phyloP scores from a whole-genome alignment of 2,797 vertebrate genomes.

The Petrocephalus sullivani region DNA sequence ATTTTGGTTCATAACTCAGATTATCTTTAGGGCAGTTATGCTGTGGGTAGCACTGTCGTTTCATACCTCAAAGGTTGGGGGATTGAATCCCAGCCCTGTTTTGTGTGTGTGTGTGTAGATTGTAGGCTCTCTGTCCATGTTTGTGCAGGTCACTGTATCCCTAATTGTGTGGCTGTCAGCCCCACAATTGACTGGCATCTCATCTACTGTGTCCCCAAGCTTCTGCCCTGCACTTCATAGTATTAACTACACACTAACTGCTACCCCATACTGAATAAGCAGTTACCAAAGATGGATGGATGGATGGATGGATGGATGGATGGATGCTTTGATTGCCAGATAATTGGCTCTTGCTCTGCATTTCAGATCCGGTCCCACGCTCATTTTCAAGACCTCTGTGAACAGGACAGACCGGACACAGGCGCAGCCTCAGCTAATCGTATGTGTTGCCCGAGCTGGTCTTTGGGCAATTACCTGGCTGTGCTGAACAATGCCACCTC shows the following conservation, averaged over 20 bases:
- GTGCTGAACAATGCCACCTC: slow-evolving; percentile 87
- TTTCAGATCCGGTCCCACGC: slow-evolving; percentile 84
- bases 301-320: neutral
- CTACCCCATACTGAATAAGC: neutral
- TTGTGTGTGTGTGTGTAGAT: neutral
- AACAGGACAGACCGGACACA: slow-evolving; percentile 49
- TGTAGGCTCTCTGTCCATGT: neutral
- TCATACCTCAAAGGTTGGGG: neutral
- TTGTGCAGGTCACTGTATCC: neutral
- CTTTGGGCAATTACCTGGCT: slow-evolving; percentile 91
- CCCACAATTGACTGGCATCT: neutral
- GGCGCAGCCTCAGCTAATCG: slow-evolving; percentile 53
- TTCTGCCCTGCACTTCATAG: neutral
- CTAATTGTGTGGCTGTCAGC: neutral
- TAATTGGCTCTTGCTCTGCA: slow-evolving; percentile 20
- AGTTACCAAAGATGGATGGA: neutral
- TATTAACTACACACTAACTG: neutral
- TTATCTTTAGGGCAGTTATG: neutral
- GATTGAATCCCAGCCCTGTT: neutral
- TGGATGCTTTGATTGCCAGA: slow-evolving; percentile 26
- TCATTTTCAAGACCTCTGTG: slow-evolving; percentile 81
- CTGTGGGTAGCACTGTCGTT: neutral
- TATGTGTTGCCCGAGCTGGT: slow-evolving; percentile 94
- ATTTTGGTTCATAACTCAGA: neutral
- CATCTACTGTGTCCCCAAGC: neutral